phyloP scores from a whole-genome alignment of 2,797 vertebrate genomes.

The Coreius guichenoti region DNA sequence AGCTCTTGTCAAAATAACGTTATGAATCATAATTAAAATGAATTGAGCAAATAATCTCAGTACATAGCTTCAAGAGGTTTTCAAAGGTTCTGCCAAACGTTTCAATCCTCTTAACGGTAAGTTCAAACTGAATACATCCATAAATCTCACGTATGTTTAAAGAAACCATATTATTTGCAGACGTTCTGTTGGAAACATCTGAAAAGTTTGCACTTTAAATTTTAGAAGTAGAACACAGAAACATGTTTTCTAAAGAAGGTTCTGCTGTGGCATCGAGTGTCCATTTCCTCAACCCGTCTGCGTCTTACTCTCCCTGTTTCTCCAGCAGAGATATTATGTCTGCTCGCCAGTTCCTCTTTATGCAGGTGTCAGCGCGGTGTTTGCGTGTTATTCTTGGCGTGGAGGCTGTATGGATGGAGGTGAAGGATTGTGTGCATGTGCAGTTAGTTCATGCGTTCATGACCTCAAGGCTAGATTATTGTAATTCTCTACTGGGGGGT shows the following conservation, averaged over 20 bases:
- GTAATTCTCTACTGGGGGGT: too few species aligned
- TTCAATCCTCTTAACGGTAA: not conserved
- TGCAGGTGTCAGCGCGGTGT: constrained; percentile 33
- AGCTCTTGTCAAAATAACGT: not conserved
- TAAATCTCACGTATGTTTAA: not conserved
- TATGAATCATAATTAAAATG: constrained; percentile 3
- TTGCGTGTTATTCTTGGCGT: constrained; percentile 31
- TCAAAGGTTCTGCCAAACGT: not conserved
- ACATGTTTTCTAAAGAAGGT: not conserved
- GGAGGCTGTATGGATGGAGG: constrained; percentile 1
- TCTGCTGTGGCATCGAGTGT: not conserved
- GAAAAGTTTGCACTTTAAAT: not conserved
- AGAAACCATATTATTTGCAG: not conserved
- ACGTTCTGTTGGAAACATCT: not conserved
- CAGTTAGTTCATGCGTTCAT: too few species aligned
- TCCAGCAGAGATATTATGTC: not conserved
- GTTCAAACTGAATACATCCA: not conserved
- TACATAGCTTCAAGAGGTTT: not conserved
- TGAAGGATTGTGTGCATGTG: constrained; percentile 61
- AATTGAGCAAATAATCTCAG: constrained; percentile 2
- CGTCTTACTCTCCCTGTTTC: not conserved
- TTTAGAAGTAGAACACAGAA: not conserved
- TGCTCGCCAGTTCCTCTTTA: constrained; percentile 32
- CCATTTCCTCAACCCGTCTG: not conserved
- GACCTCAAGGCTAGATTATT: too few species aligned